Conservation (phyloP, 2,113 vertebrate species). For the Gymnarchus niloticus region DNA sequence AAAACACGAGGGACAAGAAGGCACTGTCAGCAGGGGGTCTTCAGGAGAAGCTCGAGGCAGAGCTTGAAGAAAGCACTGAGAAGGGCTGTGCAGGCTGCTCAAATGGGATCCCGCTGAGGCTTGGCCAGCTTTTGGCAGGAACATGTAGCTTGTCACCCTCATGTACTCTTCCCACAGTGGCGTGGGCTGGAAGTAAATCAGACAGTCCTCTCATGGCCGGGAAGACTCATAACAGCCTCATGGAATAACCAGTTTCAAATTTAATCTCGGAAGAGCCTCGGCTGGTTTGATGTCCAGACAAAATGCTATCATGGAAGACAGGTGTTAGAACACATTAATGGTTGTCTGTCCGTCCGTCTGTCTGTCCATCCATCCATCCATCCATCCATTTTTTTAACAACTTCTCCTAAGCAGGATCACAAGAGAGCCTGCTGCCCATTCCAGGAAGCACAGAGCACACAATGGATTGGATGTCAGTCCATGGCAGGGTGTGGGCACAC, state of each 20-base stretch:
- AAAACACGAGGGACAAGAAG: no score
- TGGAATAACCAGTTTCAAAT: neutral
- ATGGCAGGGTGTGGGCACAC: no score
- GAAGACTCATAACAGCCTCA: neutral
- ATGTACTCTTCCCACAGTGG: neutral
- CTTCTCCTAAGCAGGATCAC: no score
- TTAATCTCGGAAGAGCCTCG: neutral
- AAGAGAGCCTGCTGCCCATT: no score
- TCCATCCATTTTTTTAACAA: no score
- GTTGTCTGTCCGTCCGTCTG: no score
- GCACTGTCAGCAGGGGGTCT: neutral
- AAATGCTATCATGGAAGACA: neutral
- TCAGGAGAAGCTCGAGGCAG: neutral
- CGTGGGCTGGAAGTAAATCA: neutral
- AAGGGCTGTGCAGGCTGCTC: neutral
- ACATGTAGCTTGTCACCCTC: neutral
- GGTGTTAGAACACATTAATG: neutral
- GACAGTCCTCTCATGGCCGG: neutral
- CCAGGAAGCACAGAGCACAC: no score
- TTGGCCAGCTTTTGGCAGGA: neutral
- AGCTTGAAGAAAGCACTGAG: neutral
- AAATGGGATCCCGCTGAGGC: neutral
- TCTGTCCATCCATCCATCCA: no score
- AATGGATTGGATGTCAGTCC: no score
- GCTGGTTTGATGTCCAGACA: neutral